Percentiles rank a stretch among this genome's conserved stretches.
Evolutionary conservation across 2,797 vertebrate species (phyloP).

Genomic region (Cossypha dichroa): DNA sequence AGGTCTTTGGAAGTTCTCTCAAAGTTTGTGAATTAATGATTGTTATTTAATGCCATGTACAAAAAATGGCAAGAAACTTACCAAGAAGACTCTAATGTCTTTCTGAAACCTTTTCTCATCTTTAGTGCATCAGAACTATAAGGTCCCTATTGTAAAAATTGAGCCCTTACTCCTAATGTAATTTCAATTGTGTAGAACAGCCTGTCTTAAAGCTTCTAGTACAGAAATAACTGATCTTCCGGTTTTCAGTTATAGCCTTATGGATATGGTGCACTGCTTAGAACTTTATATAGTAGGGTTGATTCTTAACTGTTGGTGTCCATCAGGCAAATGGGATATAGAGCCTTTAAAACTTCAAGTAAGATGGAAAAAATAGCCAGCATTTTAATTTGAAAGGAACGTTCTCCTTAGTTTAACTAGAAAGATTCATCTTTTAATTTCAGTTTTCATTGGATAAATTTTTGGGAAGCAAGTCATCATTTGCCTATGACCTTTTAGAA

Average conservation of each 20-base stretch:
- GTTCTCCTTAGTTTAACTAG: constrained; percentile 18
- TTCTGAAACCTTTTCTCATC: constrained; percentile 32
- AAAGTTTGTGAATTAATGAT: constrained; percentile 57
- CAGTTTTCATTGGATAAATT: constrained; percentile 54
- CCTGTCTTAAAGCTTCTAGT: constrained; percentile 46
- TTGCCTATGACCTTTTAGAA: constrained; percentile 72
- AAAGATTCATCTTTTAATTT: constrained; percentile 54
- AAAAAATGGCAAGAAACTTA: constrained; percentile 12
- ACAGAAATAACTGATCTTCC: constrained; percentile 16
- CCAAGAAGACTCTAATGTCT: background rate
- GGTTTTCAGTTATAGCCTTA: constrained; percentile 64
- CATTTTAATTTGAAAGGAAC: constrained; percentile 51
- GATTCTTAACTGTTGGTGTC: constrained; percentile 53
- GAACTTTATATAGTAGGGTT: constrained; percentile 61
- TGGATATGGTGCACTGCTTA: constrained; percentile 62
- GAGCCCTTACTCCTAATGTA: constrained; percentile 50
- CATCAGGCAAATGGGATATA: constrained; percentile 50
- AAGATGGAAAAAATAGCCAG: constrained; percentile 41
- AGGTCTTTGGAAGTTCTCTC: constrained; percentile 59
- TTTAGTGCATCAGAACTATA: constrained; percentile 3
- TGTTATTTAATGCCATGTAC: constrained; percentile 45
- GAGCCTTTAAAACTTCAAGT: constrained; percentile 38
- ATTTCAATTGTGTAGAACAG: constrained; percentile 24
- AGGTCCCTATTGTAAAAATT: constrained; percentile 41
- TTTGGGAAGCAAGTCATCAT: constrained; percentile 60